Evolutionary conservation across 2,888 invertebrate genomes (phyloP).

Genomic region (Clanis bilineata): DNA sequence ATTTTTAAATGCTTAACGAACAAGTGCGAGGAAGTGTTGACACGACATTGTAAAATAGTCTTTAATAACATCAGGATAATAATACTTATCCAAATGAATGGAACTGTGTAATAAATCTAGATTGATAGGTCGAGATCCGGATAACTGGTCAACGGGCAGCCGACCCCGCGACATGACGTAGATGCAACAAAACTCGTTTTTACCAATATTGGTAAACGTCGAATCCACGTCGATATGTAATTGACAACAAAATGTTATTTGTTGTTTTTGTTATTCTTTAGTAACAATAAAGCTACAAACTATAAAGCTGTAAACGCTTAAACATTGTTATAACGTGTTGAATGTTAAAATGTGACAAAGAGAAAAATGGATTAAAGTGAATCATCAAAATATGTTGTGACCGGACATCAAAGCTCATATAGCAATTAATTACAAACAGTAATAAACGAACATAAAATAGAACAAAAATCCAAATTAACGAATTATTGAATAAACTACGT

Average conservation of each 20-base stretch:
- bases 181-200: not conserved
- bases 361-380: not conserved
- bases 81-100: not conserved
- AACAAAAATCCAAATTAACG: not conserved
- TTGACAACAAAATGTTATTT: not conserved
- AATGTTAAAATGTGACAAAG: not conserved
- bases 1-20: not conserved
- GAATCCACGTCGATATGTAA: not conserved
- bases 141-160: constrained; percentile 6
- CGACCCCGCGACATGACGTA: constrained; percentile 2
- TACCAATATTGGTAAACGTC: not conserved
- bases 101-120: not conserved
- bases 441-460: not conserved
- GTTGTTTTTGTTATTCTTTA: no score
- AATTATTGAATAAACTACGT: not conserved
- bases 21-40: not conserved
- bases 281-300: no score
- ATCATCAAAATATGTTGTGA: not conserved
- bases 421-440: not conserved
- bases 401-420: not conserved
- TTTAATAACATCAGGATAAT: not conserved
- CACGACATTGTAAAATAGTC: not conserved
- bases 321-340: not conserved
- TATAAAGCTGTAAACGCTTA: not conserved
- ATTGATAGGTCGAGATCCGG: constrained; percentile 10